These are phyloP conservation scores for Agraylea sexmaculata DNA, from an alignment of 1,140 invertebrate species.

Conservation along the genomic window DNA sequence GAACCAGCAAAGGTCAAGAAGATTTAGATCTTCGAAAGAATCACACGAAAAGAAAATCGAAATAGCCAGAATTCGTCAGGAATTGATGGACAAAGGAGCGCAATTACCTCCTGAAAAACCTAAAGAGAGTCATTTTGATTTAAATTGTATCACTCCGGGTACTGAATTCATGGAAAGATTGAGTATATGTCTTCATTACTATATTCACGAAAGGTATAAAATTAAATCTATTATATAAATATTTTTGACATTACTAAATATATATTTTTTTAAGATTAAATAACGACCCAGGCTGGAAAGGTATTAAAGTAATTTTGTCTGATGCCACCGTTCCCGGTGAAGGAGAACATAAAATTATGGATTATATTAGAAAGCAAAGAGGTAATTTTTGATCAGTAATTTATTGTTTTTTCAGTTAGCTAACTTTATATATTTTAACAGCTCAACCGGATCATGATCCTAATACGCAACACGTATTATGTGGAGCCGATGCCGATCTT, in stretches of 20 bases:
- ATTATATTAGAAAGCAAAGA: conserved; percentile 92
- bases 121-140: conserved; percentile 91
- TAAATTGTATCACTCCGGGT: conserved; percentile 97
- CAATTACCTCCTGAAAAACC: conserved; percentile 81
- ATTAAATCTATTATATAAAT: conserved; percentile 1
- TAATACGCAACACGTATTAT: conserved; percentile 94
- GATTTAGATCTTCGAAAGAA: conserved; percentile 96
- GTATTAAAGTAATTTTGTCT: conserved; percentile 91
- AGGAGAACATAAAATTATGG: conserved; percentile 99
- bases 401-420: conserved; percentile 8
- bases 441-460: conserved; percentile 93
- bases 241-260: conserved; percentile 2
- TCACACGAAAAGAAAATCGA: conserved; percentile 79
- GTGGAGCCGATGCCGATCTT: conserved; percentile 97
- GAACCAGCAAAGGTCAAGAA: conserved; percentile 96
- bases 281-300: conserved; percentile 90
- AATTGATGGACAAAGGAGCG: conserved; percentile 61
- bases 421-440: conserved; percentile 23
- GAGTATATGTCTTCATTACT: conserved; percentile 90
- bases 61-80: conserved; percentile 64
- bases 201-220: conserved; percentile 70
- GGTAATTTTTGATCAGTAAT: conserved; percentile 37
- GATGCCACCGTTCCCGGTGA: conserved; percentile 98
- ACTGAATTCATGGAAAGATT: conserved; percentile 96
- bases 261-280: conserved; percentile 53